Evolutionary conservation across 2,888 invertebrate species (phyloP), one percentile per base, ranked within the genome.

Genomic region (Epinotia bilunana): DNA sequence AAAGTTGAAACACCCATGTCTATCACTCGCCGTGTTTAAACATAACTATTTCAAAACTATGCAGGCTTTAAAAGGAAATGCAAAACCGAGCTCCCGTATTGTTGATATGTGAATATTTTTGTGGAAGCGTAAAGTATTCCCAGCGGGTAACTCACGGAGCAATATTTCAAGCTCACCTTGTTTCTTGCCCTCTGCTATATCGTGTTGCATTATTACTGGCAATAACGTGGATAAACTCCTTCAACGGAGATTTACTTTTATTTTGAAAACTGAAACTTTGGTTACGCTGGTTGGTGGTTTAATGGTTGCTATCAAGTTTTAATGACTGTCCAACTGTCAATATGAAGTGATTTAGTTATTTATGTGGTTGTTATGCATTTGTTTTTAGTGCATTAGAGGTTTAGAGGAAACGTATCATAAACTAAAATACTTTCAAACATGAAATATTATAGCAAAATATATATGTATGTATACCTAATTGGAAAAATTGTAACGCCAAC

Each of bases 131-230:
- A 77, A 83, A 83, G 81, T 80, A 83, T 85, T 84, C 83, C 81
- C 82, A 83, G 81, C 79, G 76, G 77, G 81, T 77, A 75, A 71
- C 74, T 78, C 79, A 78, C 74, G 57, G 72, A 80, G 83, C 83
- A 80, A 87, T 88, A 88, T 88, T 86, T 90, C 84, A 89, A 84
- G 82, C 83, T 87, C 84, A 88, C 84, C 86, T 86, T 83, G 83
- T 85, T 83, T 81, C 84, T 86, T 87, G 85, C 84, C 84, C 88
- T 86, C 82, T 81, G 81, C 81, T 78, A 80, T 86, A 88, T 87
- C 87, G 81, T 83, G 87, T 88, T 86, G 79, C 85, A 82, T 83
- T 76, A 83, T 82, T 81, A 83, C 81, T 79, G 77, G 81, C 82
- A 81, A 79, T 81, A 83, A 71, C 78, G 77, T 80, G 84, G 84